Evolutionary conservation across 2,113 vertebrate species (phyloP).

Genomic region (Cebus imitator): DNA sequence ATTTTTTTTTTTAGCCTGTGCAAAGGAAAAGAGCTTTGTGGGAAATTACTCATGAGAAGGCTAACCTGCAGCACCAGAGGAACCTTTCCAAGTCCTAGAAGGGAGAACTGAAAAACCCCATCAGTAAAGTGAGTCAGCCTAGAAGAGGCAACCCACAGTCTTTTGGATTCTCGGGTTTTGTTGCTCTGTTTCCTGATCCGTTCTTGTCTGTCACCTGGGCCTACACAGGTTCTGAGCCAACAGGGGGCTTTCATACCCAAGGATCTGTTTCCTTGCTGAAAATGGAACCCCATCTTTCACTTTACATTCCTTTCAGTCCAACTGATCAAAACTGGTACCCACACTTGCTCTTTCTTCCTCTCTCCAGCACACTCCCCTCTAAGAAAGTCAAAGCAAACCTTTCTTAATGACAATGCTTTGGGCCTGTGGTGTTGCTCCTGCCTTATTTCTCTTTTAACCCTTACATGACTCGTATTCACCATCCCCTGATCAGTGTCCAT

Average conservation of each 20-base stretch:
- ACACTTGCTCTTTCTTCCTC: background rate
- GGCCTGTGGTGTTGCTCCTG: conserved; percentile 46
- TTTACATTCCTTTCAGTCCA: conserved; percentile 56
- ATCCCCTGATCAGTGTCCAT: conserved; percentile 37
- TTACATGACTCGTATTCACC: conserved; percentile 1
- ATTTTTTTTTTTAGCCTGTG: background rate
- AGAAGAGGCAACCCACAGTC: background rate
- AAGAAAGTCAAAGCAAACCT: conserved; percentile 18
- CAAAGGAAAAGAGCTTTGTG: background rate
- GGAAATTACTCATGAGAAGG: background rate
- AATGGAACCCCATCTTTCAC: conserved; percentile 16
- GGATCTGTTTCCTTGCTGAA: conserved; percentile 40
- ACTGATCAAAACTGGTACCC: background rate
- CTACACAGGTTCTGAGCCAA: conserved; percentile 24
- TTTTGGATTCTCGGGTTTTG: background rate
- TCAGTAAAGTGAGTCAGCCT: background rate
- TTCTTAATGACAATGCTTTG: background rate
- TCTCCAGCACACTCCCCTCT: background rate
- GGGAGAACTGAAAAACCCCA: background rate
- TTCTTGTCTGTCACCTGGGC: background rate
- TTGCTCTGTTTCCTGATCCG: background rate
- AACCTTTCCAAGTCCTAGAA: background rate
- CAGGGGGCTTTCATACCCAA: background rate
- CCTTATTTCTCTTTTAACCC: conserved; percentile 60
- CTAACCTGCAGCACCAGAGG: background rate